Conservation (phyloP, 92 coral and sea anemone genomes). For the Epizoanthus stellaris region DNA sequence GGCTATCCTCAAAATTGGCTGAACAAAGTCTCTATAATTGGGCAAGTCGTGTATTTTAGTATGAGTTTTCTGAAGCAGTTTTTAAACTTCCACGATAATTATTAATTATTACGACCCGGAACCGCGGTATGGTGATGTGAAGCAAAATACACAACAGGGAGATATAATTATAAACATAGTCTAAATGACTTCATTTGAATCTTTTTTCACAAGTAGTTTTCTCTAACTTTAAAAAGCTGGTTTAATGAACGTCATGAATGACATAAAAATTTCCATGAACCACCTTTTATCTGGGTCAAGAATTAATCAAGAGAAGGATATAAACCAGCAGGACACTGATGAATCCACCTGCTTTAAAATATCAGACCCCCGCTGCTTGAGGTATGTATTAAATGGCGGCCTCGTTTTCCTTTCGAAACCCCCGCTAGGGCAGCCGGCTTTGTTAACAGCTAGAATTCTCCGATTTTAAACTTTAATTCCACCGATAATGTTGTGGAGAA, state of each 20-base stretch:
- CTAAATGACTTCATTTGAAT: no score
- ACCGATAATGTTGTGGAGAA: neutral
- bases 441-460: conserved; percentile 16
- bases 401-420: neutral
- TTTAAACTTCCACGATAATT: no score
- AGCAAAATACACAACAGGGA: neutral
- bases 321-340: neutral
- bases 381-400: conserved; percentile 1
- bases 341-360: conserved; percentile 18
- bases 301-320: neutral
- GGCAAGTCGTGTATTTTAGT: no score
- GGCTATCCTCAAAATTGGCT: no score
- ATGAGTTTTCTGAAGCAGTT: no score
- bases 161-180: neutral
- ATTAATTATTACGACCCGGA: no score
- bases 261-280: neutral
- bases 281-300: neutral
- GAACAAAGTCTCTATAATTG: no score
- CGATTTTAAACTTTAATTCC: conserved; percentile 33
- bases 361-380: neutral
- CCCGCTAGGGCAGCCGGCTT: conserved; percentile 26
- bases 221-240: no score
- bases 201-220: no score
- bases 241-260: neutral
- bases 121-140: no score